These are phyloP conservation scores for Psettodes erumei DNA, from an alignment of 2,113 vertebrate species.

Conservation along the genomic window DNA sequence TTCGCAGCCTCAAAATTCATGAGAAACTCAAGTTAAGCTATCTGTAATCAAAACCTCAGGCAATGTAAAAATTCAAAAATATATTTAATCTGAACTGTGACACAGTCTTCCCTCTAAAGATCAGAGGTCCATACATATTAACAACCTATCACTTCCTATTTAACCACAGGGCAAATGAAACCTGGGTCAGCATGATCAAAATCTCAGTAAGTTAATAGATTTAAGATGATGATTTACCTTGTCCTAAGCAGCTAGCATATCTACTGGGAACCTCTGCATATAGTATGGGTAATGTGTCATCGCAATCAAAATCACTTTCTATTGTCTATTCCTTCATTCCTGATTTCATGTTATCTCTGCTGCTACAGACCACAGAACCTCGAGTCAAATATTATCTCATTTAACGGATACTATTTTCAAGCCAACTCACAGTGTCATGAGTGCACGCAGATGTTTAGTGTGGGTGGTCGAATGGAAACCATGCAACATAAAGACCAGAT, in stretches of 20 bases:
- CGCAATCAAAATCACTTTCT: not conserved
- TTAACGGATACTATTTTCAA: not conserved
- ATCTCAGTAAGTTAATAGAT: conserved; percentile 40
- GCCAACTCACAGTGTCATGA: not conserved
- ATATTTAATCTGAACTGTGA: conserved; percentile 34
- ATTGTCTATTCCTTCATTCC: not conserved
- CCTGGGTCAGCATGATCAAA: conserved; percentile 36
- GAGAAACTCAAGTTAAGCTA: conserved; percentile 6
- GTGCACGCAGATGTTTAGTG: conserved; percentile 17
- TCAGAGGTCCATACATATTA: conserved; percentile 51
- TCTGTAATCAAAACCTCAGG: conserved; percentile 28
- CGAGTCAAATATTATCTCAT: not conserved
- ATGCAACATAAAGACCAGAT: conserved; percentile 25
- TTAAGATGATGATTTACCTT: conserved; percentile 24
- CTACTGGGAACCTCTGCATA: not conserved
- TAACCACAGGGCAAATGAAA: conserved; percentile 43
- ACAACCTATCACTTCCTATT: conserved; percentile 41
- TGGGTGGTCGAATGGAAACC: conserved; percentile 27
- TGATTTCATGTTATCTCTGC: not conserved
- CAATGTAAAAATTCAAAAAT: conserved; percentile 10
- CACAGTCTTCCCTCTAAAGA: conserved; percentile 19
- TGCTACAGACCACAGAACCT: not conserved
- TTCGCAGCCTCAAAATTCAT: conserved; percentile 16
- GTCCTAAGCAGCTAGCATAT: not conserved
- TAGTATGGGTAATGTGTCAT: not conserved